Conservation (phyloP, 2,888 invertebrate genomes). For the Drosophila tanythrix region DNA sequence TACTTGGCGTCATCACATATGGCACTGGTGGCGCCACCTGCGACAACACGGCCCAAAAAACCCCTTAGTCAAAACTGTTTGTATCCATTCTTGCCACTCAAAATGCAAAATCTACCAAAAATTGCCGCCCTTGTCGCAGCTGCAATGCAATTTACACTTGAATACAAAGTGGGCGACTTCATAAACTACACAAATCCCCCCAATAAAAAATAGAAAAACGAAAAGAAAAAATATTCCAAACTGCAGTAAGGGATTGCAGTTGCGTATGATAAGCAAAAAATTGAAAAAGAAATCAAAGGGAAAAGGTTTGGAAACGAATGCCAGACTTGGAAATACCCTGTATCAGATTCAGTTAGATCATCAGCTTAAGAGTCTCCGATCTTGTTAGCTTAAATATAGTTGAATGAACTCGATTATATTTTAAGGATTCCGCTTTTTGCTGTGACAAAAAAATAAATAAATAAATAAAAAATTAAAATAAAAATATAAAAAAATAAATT, state of each 20-base stretch:
- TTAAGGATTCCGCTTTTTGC: not conserved
- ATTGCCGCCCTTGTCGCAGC: constrained; percentile 59
- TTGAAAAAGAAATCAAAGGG: constrained; percentile 4
- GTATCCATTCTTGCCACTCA: constrained; percentile 59
- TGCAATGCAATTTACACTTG: constrained; percentile 80
- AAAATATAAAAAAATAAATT: too few species aligned
- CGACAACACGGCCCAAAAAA: constrained; percentile 63
- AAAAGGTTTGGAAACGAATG: too few species aligned
- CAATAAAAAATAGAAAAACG: not conserved
- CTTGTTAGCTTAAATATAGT: not conserved
- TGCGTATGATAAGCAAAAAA: constrained; percentile 29
- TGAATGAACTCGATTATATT: not conserved
- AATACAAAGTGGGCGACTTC: constrained; percentile 67
- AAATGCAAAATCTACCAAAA: constrained; percentile 73
- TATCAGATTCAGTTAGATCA: not conserved
- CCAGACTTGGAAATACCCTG: not conserved
- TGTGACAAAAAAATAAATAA: too few species aligned
- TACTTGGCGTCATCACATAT: constrained; percentile 65
- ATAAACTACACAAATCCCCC: constrained; percentile 17
- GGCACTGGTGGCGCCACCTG: constrained; percentile 66
- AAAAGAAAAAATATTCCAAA: constrained; percentile 20
- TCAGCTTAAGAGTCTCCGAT: not conserved
- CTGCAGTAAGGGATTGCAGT: constrained; percentile 40
- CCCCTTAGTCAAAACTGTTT: constrained; percentile 41
- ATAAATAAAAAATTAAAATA: too few species aligned